phyloP scores from a whole-genome alignment of 2,888 invertebrate genomes.

The Galeopsomyia nigrocyanea region DNA sequence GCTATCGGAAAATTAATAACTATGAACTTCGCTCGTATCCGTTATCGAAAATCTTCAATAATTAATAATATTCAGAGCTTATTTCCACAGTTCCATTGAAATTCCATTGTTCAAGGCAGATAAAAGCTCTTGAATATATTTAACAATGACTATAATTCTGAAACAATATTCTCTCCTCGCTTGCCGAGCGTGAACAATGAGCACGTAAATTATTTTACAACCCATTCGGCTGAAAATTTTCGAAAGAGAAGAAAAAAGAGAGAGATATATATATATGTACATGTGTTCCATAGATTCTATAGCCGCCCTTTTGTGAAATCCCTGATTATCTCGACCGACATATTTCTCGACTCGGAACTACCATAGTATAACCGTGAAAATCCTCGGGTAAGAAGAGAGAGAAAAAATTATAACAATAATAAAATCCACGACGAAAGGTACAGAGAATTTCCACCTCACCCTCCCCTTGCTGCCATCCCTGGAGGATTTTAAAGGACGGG shows the following conservation, averaged over 20 bases:
- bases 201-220: background rate
- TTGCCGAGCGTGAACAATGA: no score
- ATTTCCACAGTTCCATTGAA: no score
- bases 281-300: slow-evolving; percentile 19
- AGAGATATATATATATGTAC: no score
- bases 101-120: no score
- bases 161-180: no score
- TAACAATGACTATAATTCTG: no score
- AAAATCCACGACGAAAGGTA: slow-evolving; percentile 19
- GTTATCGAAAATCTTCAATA: no score
- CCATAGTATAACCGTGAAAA: slow-evolving; percentile 14
- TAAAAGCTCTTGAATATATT: no score
- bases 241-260: background rate
- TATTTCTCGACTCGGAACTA: slow-evolving; percentile 31
- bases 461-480: background rate
- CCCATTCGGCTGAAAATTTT: background rate
- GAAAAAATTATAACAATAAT: slow-evolving; percentile 44
- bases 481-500: slow-evolving; percentile 37
- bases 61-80: no score
- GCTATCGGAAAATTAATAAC: no score
- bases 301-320: slow-evolving; percentile 26
- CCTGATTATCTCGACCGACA: slow-evolving; percentile 39
- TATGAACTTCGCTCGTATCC: no score
- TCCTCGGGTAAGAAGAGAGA: slow-evolving; percentile 1
- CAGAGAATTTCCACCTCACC: background rate